Percentiles rank a stretch among this genome's conserved stretches.
phyloP scores from a whole-genome alignment of 2,113 vertebrate genomes.

The Gobiocypris rarus region DNA sequence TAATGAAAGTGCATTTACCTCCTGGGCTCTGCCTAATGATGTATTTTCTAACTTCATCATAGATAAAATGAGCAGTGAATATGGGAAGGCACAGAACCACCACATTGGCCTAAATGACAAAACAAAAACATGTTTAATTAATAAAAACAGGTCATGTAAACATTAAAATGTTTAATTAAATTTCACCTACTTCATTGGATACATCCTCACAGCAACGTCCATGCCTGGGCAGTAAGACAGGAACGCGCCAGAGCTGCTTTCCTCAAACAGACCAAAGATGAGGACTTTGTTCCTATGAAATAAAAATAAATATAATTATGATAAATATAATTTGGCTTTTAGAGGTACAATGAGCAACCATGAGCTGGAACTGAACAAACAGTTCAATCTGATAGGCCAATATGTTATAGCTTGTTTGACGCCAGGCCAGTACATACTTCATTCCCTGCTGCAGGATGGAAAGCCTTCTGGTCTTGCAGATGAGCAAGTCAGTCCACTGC shows the following conservation, averaged over 20 bases:
- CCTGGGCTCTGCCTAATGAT: constrained; percentile 47
- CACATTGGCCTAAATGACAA: constrained; percentile 52
- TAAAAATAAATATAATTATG: neutral
- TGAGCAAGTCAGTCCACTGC: constrained; percentile 92
- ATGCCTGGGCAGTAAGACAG: constrained; percentile 82
- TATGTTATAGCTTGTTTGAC: neutral
- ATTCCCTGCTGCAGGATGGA: constrained; percentile 92
- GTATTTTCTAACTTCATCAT: constrained; percentile 60
- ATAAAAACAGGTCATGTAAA: neutral
- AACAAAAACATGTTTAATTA: neutral
- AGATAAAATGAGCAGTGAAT: constrained; percentile 58
- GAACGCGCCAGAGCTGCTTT: constrained; percentile 80
- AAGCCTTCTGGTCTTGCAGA: constrained; percentile 92
- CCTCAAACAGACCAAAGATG: constrained; percentile 80
- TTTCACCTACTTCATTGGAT: constrained; percentile 77
- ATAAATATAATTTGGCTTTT: neutral
- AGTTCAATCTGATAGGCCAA: neutral
- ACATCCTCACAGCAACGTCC: constrained; percentile 82
- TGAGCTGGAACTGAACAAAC: neutral
- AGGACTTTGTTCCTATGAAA: constrained; percentile 77
- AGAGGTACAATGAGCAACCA: neutral
- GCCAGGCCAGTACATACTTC: constrained; percentile 77
- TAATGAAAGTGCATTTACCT: constrained; percentile 38
- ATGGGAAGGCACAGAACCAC: constrained; percentile 57
- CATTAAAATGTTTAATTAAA: neutral